phyloP scores from a whole-genome alignment of 2,888 invertebrate species.

The Oasisia sp. region DNA sequence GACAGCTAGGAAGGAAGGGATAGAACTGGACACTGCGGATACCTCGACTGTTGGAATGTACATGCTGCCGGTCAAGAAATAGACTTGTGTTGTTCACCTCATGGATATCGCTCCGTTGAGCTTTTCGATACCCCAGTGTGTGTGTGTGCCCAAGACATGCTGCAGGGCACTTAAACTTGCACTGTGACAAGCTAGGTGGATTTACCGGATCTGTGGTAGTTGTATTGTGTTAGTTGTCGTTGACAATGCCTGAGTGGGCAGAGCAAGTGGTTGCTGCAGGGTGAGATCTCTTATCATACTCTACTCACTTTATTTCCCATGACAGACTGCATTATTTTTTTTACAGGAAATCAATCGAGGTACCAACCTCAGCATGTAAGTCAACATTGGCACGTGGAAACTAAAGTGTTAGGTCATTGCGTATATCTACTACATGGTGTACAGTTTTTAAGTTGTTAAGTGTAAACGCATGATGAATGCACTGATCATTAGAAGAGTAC shows the following conservation, averaged over 20 bases:
- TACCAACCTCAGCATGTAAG: too few relatives aligned
- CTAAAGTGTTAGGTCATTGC: too few relatives aligned
- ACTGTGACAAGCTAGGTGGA: not conserved
- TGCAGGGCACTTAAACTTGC: too few relatives aligned
- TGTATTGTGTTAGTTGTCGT: not conserved
- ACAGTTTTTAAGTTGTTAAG: too few relatives aligned
- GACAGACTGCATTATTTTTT: not conserved
- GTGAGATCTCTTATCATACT: not conserved
- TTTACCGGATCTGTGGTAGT: not conserved
- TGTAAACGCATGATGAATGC: too few relatives aligned
- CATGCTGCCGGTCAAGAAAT: not conserved
- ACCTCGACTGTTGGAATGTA: not conserved
- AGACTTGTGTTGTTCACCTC: not conserved
- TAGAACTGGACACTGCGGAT: not conserved
- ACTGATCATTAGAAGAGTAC: not conserved
- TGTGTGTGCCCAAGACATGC: too few relatives aligned
- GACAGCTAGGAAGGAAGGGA: not conserved
- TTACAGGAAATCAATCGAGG: too few relatives aligned
- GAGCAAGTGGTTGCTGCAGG: not conserved
- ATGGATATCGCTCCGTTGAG: not conserved
- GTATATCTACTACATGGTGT: too few relatives aligned
- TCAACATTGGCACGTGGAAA: too few relatives aligned
- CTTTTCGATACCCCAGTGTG: not conserved
- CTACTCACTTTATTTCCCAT: not conserved
- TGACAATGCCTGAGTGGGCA: not conserved